phyloP scores from a whole-genome alignment of 1,140 invertebrate species.

The Thaumatotibia leucotreta region DNA sequence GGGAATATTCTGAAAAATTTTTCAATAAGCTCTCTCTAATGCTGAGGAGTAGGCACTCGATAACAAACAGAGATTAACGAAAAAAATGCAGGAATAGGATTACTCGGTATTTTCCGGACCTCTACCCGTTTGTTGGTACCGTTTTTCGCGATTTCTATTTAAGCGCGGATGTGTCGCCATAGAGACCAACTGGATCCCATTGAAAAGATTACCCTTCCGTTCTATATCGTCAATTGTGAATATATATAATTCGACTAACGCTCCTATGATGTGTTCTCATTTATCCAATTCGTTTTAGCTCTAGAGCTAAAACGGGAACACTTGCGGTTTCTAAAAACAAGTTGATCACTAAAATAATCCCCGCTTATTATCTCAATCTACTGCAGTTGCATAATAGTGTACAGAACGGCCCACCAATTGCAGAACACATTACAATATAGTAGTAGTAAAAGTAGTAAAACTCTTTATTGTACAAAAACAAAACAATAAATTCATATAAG shows the following conservation, averaged over 20 bases:
- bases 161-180: constrained; percentile 55
- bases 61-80: not conserved
- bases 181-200: constrained; percentile 56
- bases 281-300: no score
- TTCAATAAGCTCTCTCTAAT: not conserved
- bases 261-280: constrained; percentile 40
- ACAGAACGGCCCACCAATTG: no score
- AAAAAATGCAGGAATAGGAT: constrained; percentile 19
- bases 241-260: constrained; percentile 62
- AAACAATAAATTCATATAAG: no score
- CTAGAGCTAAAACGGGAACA: no score
- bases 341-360: no score
- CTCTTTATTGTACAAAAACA: no score
- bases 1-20: not conserved
- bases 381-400: no score
- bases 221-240: constrained; percentile 58
- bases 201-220: constrained; percentile 59
- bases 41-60: not conserved
- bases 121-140: constrained; percentile 29
- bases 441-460: no score
- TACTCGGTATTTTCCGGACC: constrained; percentile 23
- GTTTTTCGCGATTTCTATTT: constrained; percentile 37
- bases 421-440: no score
- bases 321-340: no score
- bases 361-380: no score